These are phyloP conservation scores for Gila robusta DNA, from an alignment of 2,797 vertebrate species.

Conservation along the genomic window DNA sequence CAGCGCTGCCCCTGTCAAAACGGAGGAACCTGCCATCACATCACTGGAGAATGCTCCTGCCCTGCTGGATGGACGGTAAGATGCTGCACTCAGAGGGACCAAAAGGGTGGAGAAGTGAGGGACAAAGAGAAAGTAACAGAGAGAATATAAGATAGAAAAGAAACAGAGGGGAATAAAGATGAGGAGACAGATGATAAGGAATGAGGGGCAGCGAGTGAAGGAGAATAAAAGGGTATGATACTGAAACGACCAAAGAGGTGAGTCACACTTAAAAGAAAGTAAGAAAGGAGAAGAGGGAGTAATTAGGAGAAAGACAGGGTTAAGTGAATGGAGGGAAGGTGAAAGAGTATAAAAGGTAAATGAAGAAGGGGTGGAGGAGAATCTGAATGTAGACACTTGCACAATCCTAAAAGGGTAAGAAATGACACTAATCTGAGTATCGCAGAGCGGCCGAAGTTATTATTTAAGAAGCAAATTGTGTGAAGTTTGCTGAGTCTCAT, in stretches of 20 bases:
- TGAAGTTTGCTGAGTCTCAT: slow-evolving; percentile 44
- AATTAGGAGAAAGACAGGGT: slow-evolving; percentile 52
- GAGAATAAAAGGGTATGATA: slow-evolving; percentile 32
- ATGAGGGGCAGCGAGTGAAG: slow-evolving; percentile 40
- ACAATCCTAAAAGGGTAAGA: slow-evolving; percentile 27
- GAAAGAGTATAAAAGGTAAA: slow-evolving; percentile 32
- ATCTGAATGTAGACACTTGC: slow-evolving; percentile 28
- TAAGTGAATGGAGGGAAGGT: slow-evolving; percentile 47
- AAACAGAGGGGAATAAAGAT: slow-evolving; percentile 27
- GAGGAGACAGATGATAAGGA: slow-evolving; percentile 26
- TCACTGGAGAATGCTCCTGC: slow-evolving; percentile 96
- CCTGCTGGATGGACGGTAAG: slow-evolving; percentile 94
- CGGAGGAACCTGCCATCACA: slow-evolving; percentile 94
- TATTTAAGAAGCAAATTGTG: slow-evolving; percentile 46
- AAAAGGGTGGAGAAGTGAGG: slow-evolving; percentile 18
- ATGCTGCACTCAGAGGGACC: slow-evolving; percentile 24
- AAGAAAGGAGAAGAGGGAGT: slow-evolving; percentile 42
- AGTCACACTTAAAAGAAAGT: slow-evolving; percentile 34
- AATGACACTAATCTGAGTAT: slow-evolving; percentile 18
- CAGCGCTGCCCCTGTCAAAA: slow-evolving; percentile 98
- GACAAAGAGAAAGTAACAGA: slow-evolving; percentile 16
- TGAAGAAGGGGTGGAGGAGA: slow-evolving; percentile 32
- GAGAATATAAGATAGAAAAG: slow-evolving; percentile 20
- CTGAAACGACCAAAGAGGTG: slow-evolving; percentile 24
- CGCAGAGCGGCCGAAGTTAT: slow-evolving; percentile 6